phyloP scores from a whole-genome alignment of 2,797 vertebrate species.

The Chaetodon trifasciatus region DNA sequence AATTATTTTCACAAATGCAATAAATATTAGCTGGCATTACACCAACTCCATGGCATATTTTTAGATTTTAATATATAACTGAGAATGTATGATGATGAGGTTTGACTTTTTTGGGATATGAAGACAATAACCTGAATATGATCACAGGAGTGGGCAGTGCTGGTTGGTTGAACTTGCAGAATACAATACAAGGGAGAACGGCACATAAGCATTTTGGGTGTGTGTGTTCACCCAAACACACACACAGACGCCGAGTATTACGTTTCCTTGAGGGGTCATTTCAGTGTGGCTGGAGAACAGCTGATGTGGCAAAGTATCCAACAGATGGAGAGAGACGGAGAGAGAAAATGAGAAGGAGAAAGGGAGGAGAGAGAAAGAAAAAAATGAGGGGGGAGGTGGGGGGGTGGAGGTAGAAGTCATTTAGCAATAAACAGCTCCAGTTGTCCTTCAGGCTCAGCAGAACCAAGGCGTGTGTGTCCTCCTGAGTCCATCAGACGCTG shows the following conservation, averaged over 20 bases:
- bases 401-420: conserved; percentile 61
- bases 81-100: not conserved
- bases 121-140: conserved; percentile 34
- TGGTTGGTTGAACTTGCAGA: conserved; percentile 61
- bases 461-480: conserved; percentile 64
- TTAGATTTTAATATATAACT: not conserved
- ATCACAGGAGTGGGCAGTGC: conserved; percentile 40
- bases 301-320: conserved; percentile 83
- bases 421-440: conserved; percentile 83
- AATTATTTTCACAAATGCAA: too few species aligned
- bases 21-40: too few species aligned
- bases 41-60: not conserved
- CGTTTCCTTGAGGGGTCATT: conserved; percentile 85
- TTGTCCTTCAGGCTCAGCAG: conserved; percentile 85
- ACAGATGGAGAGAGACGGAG: conserved; percentile 62
- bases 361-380: conserved; percentile 9
- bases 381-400: not conserved
- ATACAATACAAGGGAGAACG: conserved; percentile 59
- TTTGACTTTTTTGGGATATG: not conserved
- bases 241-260: conserved; percentile 61
- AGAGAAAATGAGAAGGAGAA: conserved; percentile 57
- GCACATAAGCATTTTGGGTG: conserved; percentile 62
- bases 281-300: conserved; percentile 82
- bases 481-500: conserved; percentile 49
- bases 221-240: conserved; percentile 25